A percentile compares a stretch with the other conserved stretches of the same genome.
Conservation (phyloP, 1,140 invertebrate species). For the Cardiocondyla obscurior region DNA sequence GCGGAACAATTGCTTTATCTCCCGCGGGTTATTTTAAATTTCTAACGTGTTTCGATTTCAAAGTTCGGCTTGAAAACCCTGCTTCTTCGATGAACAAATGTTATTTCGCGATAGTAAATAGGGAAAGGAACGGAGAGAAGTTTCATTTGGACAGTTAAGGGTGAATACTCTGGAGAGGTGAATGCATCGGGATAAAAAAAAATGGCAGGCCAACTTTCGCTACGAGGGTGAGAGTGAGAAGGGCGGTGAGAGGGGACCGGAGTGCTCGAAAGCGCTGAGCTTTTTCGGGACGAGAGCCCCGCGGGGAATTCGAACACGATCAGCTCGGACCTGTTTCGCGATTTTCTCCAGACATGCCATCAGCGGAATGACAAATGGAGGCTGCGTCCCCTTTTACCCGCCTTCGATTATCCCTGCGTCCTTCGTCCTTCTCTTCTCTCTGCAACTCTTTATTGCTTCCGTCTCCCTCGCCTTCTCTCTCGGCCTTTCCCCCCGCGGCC, state of each 20-base stretch:
- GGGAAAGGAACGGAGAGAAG: conserved; percentile 18
- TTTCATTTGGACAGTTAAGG: conserved; percentile 21
- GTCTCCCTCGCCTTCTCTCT: not conserved
- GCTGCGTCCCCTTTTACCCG: conserved; percentile 29
- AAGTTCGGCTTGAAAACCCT: not conserved
- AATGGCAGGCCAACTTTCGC: conserved; percentile 28
- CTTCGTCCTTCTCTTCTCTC: not conserved
- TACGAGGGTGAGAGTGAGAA: not conserved
- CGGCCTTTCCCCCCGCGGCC: not conserved
- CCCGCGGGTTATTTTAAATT: not conserved
- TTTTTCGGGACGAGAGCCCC: conserved; percentile 42
- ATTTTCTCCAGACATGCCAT: conserved; percentile 55
- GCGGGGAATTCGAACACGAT: conserved; percentile 49
- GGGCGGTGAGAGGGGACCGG: not conserved
- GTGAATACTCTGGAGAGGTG: conserved; percentile 8
- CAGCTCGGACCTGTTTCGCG: conserved; percentile 52
- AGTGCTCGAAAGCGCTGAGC: conserved; percentile 32
- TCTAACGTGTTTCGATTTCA: not conserved
- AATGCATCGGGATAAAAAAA: conserved; percentile 5
- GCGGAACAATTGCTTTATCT: not conserved
- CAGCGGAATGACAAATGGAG: conserved; percentile 56
- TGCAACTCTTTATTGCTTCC: not conserved
- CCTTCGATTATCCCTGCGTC: conserved; percentile 33
- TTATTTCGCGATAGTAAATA: not conserved
- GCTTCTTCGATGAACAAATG: not conserved